Evolutionary conservation across 2,797 vertebrate genomes (phyloP), one percentile per base, ranked within the genome.

Genomic region (Australoheros facetus): DNA sequence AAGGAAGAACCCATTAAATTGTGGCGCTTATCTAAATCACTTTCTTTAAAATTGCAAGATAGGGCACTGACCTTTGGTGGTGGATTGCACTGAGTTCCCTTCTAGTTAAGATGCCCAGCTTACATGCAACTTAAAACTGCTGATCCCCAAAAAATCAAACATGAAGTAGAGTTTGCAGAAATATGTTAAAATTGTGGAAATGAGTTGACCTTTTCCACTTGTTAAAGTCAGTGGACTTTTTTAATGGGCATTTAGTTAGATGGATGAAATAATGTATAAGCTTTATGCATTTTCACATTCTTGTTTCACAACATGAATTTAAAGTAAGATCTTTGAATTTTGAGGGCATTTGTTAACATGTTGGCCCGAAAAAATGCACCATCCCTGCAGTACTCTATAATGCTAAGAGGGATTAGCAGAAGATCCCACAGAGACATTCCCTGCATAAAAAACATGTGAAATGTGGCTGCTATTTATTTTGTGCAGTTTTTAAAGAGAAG

Each of bases 61-160:
- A 53, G n/a, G 16, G 45, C 45, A 30, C n/a, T 16, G 7, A 69
- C 17, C 45, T n/a, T 69, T 30, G 64, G 17, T 32, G 64, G 45
- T 12, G 11, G 64, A 51, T 30, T 51, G 7, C 26, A 30, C 64
- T 45, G 3, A 69, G 64, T 8, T 51, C 45, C 64, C 11, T 30
- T 69, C 0, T 3, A 51, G 42, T 69, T 75, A 75, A 73, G 74
- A 80, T 73, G 57, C 48, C 37, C 80, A 16, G 79, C 57, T 53
- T 86, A 71, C 72, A 76, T 83, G 84, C 81, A 89, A 87, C 86
- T 69, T 56, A 58, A 88, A 79, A 87, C 77, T 64, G 56, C 69
- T 79, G 82, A 85, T 88, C 75, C 21, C 60, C 7, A 86, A 86
- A 77, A 74, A 84, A 13, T 26, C 45, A 78, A 85, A 87, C 16